Conservation (phyloP, 2,113 vertebrate species). For the Mohoua ochrocephala region DNA sequence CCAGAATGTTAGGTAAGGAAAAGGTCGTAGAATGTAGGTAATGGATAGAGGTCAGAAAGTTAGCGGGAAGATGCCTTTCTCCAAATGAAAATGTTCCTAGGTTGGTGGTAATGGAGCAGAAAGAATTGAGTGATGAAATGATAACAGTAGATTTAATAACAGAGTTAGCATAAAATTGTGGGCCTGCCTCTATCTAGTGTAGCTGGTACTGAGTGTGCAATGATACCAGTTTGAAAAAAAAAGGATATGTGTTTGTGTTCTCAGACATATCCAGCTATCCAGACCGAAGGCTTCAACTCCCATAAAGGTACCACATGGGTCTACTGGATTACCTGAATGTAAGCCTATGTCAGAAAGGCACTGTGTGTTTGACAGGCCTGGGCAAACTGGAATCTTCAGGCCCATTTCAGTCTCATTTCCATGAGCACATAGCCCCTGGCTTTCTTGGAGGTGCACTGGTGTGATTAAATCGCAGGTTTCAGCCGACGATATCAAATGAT, state of each 20-base stretch:
- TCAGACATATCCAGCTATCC: neutral
- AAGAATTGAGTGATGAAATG: neutral
- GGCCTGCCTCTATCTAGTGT: neutral
- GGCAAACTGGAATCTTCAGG: conserved; percentile 51
- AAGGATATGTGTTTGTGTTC: neutral
- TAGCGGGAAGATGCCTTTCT: conserved; percentile 1
- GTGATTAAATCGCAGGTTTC: neutral
- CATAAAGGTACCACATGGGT: conserved; percentile 51
- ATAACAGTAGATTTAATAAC: conserved; percentile 6
- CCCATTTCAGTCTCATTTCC: conserved; percentile 4
- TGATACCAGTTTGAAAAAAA: neutral
- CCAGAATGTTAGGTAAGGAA: conserved; percentile 52
- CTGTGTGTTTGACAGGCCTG: conserved; percentile 55
- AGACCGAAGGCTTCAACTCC: conserved; percentile 48
- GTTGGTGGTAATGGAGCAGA: conserved; percentile 25
- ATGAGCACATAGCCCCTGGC: neutral
- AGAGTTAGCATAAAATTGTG: neutral
- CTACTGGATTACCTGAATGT: conserved; percentile 61
- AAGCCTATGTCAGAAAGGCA: conserved; percentile 53
- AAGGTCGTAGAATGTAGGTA: conserved; percentile 57
- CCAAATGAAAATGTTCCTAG: neutral
- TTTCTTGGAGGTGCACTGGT: neutral
- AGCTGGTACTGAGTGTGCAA: neutral
- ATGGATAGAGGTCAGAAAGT: conserved; percentile 33
- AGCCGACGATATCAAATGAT: neutral